Evolutionary conservation across 2,888 invertebrate species (phyloP), one percentile per base, ranked within the genome.

Genomic region (Lampropteryx suffumata): DNA sequence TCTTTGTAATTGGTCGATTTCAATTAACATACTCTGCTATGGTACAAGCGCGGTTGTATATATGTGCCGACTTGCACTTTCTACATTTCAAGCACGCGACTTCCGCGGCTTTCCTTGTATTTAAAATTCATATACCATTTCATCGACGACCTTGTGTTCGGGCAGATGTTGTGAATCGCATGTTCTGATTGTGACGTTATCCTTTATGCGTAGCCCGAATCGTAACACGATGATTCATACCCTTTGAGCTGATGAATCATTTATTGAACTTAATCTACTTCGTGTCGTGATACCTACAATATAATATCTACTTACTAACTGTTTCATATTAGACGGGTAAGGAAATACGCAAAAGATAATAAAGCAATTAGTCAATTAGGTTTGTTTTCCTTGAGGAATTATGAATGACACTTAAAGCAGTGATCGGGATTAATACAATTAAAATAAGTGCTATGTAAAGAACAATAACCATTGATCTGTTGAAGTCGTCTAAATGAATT

Each of bases 31-130:
- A 78, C 68, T 69, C 65, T 69, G 78, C 71, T 71, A 79, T 78
- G 74, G 78, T 68, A 68, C 56, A 62, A 63, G 71, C 65, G 69
- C 71, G 62, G 61, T 70, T 59, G 77, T 76, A n/a, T n/a, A 77
- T 74, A 77, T 71, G 69, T 24, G 17, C 69, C 64, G 67, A 82
- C 83, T 83, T 82, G 75, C 82, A 84, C 84, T 86, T 87, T 86
- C 86, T 83, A 83, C 78, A 59, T 70, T 75, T 67, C 69, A 70
- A 72, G 68, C 73, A 79, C 76, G 80, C 74, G 62, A 79, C 76
- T 78, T 78, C 78, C 76, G 76, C 66, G 64, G 69, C 72, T 79
- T 78, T 78, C 71, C 73, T 70, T 64, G 58, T 60, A 69, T 76
- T 76, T 75, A 21, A 68, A 70, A 76, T 76, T 76, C 68, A 60